Base-by-base conservation (phyloP, 1,140 invertebrate genomes). In the Physella acuta region DNA sequence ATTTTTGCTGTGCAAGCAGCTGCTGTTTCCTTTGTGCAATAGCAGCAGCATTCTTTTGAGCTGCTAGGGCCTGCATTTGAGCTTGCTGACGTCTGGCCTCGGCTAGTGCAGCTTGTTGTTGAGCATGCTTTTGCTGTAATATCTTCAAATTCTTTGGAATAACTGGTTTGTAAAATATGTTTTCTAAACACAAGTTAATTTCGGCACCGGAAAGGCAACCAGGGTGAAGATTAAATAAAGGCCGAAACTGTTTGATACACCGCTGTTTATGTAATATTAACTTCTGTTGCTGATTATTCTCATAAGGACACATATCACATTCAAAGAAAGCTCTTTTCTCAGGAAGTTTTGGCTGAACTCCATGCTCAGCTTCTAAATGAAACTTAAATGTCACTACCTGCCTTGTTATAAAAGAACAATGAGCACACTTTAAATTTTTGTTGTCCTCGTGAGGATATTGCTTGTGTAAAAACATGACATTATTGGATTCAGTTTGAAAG, bases 281-380 rank as follows among this genome's bases (percentile, higher is more conserved):
- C 86, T 96, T 95, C n/a, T 92, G 92, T 84, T 96, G 97, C 67
- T 93, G 92, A 80, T 94, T 95, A 77, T 95, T 93, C 82, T 97
- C 95, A 79, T 95, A 97, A 0, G 93, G 91, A 88, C 95, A 98
- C 79, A 94, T 93, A 0, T 93, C 90, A 84, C 95, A 98, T 77
- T 96, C 93, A 85, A 95, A 94, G 81, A 92, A 93, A 0, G 92
- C 90, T 37, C 92, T 90, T 11, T 93, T 93, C 66, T 92, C 88
- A 75, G 95, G 93, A 49, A 97, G 84, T 71, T 91, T 89, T 16
- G 92, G 93, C 66, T 90, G 88, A 16, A 92, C 90, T 74, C 91
- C 91, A 82, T 98, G 95, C 76, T 93, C 90, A 0, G 90, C 90
- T 78, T 95, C 92, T 92, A 96, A 94, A 77, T 98, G 95, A 79